A percentile compares a stretch with the other conserved stretches of the same genome.
Evolutionary conservation across 2,888 invertebrate species (phyloP).

Genomic region (Ophion obscuratus): DNA sequence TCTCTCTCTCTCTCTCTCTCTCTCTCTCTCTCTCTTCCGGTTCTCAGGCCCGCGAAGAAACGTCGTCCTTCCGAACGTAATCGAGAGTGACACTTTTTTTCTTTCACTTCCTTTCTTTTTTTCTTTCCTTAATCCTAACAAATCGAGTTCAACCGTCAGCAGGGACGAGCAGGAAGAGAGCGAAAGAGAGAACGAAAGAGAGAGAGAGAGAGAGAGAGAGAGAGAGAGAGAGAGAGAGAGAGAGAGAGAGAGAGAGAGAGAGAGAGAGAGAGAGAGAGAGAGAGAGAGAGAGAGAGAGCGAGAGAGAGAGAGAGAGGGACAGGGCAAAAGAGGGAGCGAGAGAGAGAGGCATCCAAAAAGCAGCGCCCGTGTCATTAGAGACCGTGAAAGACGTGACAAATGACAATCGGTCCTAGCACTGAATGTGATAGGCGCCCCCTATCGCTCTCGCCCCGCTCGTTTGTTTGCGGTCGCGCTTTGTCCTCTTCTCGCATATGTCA

Average conservation of each 20-base stretch:
- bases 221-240: slow-evolving; percentile 27
- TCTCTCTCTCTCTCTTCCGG: slow-evolving; percentile 56
- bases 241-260: slow-evolving; percentile 71
- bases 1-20: neutral
- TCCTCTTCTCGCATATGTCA: slow-evolving; percentile 68
- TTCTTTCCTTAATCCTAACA: slow-evolving; percentile 81
- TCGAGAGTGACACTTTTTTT: slow-evolving; percentile 48
- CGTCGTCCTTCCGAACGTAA: slow-evolving; percentile 41
- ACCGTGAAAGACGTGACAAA: slow-evolving; percentile 83
- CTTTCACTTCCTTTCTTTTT: neutral
- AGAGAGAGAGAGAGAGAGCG: slow-evolving; percentile 66
- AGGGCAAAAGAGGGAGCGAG: slow-evolving; percentile 70
- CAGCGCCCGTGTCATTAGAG: slow-evolving; percentile 83
- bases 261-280: slow-evolving; percentile 48
- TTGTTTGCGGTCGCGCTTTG: slow-evolving; percentile 84
- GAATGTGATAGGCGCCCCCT: slow-evolving; percentile 83
- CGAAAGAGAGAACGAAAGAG: slow-evolving; percentile 28
- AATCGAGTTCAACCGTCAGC: slow-evolving; percentile 82
- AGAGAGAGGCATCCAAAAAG: slow-evolving; percentile 79
- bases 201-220: slow-evolving; percentile 65
- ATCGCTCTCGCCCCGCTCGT: slow-evolving; percentile 80
- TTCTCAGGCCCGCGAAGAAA: slow-evolving; percentile 57
- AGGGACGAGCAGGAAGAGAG: slow-evolving; percentile 21
- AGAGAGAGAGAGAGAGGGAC: slow-evolving; percentile 24
- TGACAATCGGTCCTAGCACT: slow-evolving; percentile 82